These are phyloP conservation scores for Hippocampus mohnikei DNA, from an alignment of 2,113 vertebrate species.

Conservation along the genomic window DNA sequence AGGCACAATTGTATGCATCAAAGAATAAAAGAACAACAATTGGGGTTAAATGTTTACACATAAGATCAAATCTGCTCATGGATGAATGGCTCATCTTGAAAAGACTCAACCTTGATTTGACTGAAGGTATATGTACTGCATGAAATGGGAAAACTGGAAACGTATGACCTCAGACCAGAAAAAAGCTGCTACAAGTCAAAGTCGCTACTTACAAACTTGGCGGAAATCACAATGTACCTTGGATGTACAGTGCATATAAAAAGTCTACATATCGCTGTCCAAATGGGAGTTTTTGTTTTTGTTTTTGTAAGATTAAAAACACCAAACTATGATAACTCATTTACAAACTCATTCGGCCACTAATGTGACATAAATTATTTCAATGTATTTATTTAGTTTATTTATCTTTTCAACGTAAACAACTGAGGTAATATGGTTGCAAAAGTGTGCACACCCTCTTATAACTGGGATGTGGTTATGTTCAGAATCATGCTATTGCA, in stretches of 20 bases:
- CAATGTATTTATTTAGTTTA: not conserved
- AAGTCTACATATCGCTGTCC: not conserved
- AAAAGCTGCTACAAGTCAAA: not conserved
- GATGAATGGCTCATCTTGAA: not conserved
- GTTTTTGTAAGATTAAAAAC: not conserved
- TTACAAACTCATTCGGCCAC: too few species aligned
- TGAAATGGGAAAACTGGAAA: not conserved
- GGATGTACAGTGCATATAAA: not conserved
- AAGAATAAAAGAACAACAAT: slow-evolving; percentile 52
- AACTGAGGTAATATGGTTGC: not conserved
- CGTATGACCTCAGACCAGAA: not conserved
- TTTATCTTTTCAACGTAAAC: not conserved
- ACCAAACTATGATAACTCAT: not conserved
- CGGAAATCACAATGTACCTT: not conserved
- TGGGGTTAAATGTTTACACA: slow-evolving; percentile 61
- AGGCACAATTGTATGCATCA: slow-evolving; percentile 45
- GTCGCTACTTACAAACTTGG: not conserved
- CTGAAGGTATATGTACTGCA: not conserved
- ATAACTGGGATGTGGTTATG: not conserved
- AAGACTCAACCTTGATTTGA: not conserved
- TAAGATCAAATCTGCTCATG: slow-evolving; percentile 33
- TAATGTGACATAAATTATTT: too few species aligned
- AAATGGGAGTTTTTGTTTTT: not conserved
- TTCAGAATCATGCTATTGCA: not conserved
- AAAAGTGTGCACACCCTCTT: not conserved